Percentiles rank a stretch among this genome's conserved stretches.
phyloP scores from a whole-genome alignment of 2,888 invertebrate genomes.

The Linnaemya vulpina region DNA sequence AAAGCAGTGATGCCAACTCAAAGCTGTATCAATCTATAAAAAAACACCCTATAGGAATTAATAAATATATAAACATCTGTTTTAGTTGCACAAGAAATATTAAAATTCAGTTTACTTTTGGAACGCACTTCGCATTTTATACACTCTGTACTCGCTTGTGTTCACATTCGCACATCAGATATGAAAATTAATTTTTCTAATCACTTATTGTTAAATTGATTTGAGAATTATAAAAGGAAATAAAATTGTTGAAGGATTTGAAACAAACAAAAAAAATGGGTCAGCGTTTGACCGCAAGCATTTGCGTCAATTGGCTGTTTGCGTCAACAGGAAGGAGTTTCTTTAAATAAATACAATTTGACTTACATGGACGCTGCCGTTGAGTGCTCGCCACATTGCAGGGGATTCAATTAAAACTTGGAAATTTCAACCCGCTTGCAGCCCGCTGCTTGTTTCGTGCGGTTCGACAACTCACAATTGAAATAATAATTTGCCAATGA shows the following conservation, averaged over 20 bases:
- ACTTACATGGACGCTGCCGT: conserved; percentile 13
- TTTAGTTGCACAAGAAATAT: no score
- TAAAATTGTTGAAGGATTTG: no score
- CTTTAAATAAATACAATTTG: conserved; percentile 1
- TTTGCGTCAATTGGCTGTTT: not conserved
- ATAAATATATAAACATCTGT: no score
- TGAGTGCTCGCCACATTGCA: conserved; percentile 3
- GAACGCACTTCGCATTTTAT: not conserved
- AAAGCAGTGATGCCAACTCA: no score
- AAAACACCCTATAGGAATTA: no score
- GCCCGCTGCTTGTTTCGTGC: no score
- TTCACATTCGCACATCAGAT: not conserved
- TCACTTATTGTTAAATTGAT: not conserved
- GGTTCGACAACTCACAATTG: not conserved
- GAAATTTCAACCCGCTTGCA: not conserved
- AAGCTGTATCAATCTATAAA: no score
- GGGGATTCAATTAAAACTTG: conserved; percentile 2
- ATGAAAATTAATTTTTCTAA: not conserved
- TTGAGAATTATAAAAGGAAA: not conserved
- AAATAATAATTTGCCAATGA: not conserved
- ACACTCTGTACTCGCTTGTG: not conserved
- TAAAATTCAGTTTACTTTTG: no score
- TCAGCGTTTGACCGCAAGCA: not conserved
- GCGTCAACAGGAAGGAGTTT: not conserved
- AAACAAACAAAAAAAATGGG: not conserved